phyloP scores from a whole-genome alignment of 2,113 vertebrate species.

The Telmatochromis sp. region DNA sequence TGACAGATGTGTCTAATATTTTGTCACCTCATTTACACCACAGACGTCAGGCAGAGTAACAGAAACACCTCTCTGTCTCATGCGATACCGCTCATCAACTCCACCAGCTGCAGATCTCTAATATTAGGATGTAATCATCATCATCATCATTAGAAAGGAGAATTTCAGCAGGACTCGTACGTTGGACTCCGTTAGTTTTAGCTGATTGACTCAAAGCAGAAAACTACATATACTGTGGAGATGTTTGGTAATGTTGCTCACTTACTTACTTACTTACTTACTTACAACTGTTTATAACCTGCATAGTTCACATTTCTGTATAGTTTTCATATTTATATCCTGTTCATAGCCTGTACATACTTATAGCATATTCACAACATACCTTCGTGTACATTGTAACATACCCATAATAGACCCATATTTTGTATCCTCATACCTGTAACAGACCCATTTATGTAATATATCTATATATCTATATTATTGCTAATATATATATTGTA shows the following conservation, averaged over 20 bases:
- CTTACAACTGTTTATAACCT: background rate
- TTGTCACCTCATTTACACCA: background rate
- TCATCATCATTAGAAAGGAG: background rate
- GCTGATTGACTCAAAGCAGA: background rate
- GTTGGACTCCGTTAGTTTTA: background rate
- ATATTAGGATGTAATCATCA: background rate
- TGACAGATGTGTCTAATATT: background rate
- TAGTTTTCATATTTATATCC: background rate
- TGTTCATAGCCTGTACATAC: background rate
- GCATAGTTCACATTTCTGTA: background rate
- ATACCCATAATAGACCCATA: background rate
- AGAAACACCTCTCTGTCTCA: background rate
- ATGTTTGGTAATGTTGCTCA: background rate
- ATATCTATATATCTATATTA: background rate
- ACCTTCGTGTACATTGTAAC: background rate
- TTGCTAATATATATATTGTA: background rate
- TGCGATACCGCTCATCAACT: background rate
- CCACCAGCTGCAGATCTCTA: background rate
- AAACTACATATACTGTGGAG: background rate
- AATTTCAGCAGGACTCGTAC: background rate
- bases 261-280: background rate
- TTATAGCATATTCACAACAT: background rate
- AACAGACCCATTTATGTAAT: background rate
- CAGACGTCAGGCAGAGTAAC: background rate
- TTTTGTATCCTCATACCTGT: background rate